Conservation (phyloP, 2,113 vertebrate species). For the Thomomys bottae region DNA sequence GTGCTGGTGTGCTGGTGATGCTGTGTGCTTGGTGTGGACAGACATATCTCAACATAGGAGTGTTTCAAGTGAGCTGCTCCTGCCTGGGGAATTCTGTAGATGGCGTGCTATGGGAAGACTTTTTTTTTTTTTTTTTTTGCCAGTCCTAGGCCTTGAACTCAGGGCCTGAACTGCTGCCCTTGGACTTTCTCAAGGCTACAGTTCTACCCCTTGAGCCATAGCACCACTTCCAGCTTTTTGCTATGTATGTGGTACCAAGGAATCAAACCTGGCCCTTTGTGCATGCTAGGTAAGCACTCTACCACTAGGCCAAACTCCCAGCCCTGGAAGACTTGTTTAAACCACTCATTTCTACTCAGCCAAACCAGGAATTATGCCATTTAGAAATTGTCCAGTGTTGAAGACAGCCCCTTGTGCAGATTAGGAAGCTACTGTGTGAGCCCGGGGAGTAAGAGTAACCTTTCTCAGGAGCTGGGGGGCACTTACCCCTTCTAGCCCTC, state of each 20-base stretch:
- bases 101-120: neutral
- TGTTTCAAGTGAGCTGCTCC: rapidly evolving
- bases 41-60: rapidly evolving
- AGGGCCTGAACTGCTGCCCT: too few relatives aligned
- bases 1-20: neutral
- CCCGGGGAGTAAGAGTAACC: too few relatives aligned
- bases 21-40: neutral
- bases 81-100: rapidly evolving
- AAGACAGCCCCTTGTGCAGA: neutral
- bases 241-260: too few relatives aligned
- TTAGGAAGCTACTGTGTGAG: neutral
- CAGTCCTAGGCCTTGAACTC: too few relatives aligned
- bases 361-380: neutral
- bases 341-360: neutral
- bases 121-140: too few relatives aligned
- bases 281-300: too few relatives aligned
- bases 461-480: rapidly evolving
- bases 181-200: too few relatives aligned
- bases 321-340: neutral
- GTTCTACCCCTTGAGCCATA: too few relatives aligned
- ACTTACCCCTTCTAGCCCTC: neutral
- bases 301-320: too few relatives aligned
- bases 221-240: too few relatives aligned
- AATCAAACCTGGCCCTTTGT: too few relatives aligned
- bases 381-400: rapidly evolving